phyloP scores from a whole-genome alignment of 2,113 vertebrate species.

The Nycticryphes semicollaris region DNA sequence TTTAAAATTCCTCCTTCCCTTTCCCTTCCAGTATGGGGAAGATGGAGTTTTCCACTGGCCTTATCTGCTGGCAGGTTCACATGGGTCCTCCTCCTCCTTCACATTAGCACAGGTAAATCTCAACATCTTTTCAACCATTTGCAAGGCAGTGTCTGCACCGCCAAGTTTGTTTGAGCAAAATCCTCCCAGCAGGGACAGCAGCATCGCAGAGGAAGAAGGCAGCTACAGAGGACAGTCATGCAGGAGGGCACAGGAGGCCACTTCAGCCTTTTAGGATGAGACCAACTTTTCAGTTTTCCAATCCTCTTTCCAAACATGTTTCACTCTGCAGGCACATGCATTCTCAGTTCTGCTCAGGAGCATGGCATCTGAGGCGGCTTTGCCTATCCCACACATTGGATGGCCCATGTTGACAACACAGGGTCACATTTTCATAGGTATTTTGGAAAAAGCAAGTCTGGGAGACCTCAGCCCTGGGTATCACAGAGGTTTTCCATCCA shows the following conservation, averaged over 20 bases:
- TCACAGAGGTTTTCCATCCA: not conserved
- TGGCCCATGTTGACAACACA: not conserved
- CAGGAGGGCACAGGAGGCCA: not conserved
- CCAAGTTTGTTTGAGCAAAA: not conserved
- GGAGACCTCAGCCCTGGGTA: not conserved
- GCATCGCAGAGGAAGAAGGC: accelerated
- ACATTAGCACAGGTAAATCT: not conserved
- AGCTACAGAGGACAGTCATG: not conserved
- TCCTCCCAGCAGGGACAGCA: not conserved
- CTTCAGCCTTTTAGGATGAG: not conserved
- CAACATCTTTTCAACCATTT: not conserved
- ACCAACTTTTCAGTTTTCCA: not conserved
- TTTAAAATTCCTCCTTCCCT: not conserved
- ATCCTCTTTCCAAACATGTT: not conserved
- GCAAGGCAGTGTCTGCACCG: not conserved
- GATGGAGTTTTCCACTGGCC: not conserved
- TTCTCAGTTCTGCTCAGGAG: not conserved
- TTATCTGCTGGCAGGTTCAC: not conserved
- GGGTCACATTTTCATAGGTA: not conserved
- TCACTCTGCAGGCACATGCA: accelerated
- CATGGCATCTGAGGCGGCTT: not conserved
- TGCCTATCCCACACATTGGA: not conserved
- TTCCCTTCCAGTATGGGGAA: too few relatives aligned
- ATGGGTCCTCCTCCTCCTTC: not conserved
- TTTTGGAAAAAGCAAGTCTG: not conserved